Evolutionary conservation across 2,888 invertebrate species (phyloP), one percentile per base, ranked within the genome.

Genomic region (Drosophila kambysellisi): DNA sequence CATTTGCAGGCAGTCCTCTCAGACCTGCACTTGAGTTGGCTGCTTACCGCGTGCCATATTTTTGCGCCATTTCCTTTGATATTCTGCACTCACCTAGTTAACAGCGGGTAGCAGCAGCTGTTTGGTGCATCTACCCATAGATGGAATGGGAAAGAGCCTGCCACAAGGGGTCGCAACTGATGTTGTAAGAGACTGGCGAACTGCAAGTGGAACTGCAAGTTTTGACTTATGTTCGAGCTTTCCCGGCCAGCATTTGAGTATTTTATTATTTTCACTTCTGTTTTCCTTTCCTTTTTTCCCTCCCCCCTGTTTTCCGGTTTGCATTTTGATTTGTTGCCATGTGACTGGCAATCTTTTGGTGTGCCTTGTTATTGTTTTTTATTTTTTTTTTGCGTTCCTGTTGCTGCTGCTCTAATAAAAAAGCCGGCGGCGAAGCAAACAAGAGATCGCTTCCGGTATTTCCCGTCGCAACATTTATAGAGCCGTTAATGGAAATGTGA

Each of bases 21-120:
- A 68, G 57, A 43, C 50, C 51, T 51, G 50, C 51, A 68, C 68
- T 68, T 51, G 57, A 68, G 68, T 68, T 83, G 61, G 66, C 82
- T 84, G 81, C 84, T 89, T 91, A 88, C 83, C 87, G 87, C 83
- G 91, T 88, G 84, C 91, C 83, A 89, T 86, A 88, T 91, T 91
- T 90, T 85, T 86, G 83, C 81, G 72, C 76, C 79, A 82, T 89
- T 86, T 81, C 82, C 88, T 79, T 89, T 88, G 85, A 83, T 88
- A 89, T 80, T 74, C 70, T 56, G 75, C 81, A 90, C 87, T 87
- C 77, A 90, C 87, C 89, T 88, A 90, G 89, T 83, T 82, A 61
- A 53, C 70, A 63, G 70, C 64, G 76, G 54, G 52, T 25, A 63
- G 53, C 32, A 15, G 25, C n/a, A 15, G n/a, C 46, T 46, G 8